Percentiles rank a stretch among this genome's conserved stretches.
These are phyloP conservation scores for Neuroterus valhalla DNA, from an alignment of 1,140 invertebrate genomes.

Conservation along the genomic window DNA sequence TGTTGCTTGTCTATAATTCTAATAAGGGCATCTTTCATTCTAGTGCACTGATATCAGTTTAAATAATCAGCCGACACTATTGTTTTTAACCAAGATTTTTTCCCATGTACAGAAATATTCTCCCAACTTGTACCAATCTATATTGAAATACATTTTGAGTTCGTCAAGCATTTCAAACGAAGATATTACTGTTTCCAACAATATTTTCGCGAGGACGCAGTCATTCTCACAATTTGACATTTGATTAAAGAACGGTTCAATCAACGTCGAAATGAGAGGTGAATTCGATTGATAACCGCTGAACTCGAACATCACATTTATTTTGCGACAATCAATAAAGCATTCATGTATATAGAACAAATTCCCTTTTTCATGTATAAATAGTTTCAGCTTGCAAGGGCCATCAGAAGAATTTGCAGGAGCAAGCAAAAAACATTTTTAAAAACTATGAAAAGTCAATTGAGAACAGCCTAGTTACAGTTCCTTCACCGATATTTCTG, in stretches of 20 bases:
- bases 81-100: no score
- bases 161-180: neutral
- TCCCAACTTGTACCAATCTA: no score
- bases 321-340: neutral
- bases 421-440: no score
- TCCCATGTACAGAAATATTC: no score
- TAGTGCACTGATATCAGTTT: neutral
- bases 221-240: slow-evolving; percentile 5
- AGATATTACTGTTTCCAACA: neutral
- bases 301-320: neutral
- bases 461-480: neutral
- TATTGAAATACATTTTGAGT: neutral
- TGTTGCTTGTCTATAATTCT: slow-evolving; percentile 60
- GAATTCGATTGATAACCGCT: neutral
- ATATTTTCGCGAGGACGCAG: neutral
- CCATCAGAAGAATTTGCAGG: no score
- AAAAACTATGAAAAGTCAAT: neutral
- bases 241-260: neutral
- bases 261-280: neutral
- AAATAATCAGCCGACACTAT: neutral
- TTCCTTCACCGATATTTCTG: neutral
- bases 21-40: neutral
- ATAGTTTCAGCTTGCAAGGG: no score
- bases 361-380: neutral
- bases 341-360: neutral